Conservation (phyloP, 37 sponge, comb jelly and placozoan genomes). For the Mnemiopsis leidyi region DNA sequence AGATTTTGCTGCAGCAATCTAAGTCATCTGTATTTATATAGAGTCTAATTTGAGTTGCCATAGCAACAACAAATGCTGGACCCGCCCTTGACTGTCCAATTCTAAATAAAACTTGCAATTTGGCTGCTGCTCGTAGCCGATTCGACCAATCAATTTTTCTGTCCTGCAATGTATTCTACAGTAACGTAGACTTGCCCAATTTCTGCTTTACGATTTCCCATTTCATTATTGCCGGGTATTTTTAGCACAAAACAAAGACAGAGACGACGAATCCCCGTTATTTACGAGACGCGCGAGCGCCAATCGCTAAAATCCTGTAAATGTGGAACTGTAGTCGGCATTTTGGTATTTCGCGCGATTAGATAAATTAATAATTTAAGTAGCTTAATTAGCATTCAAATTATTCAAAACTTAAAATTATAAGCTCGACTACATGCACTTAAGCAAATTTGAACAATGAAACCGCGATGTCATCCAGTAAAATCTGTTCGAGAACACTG, state of each 20-base stretch:
- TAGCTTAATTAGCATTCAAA: not conserved
- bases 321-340: not conserved
- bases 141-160: not conserved
- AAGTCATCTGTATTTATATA: too few relatives aligned
- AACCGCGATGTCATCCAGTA: too few relatives aligned
- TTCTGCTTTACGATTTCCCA: not conserved
- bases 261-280: not conserved
- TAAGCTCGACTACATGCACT: too few relatives aligned
- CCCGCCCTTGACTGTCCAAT: not conserved
- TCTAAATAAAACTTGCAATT: not conserved
- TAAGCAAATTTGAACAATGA: too few relatives aligned
- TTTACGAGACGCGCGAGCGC: not conserved
- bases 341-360: not conserved
- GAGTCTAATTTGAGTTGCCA: not conserved
- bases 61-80: not conserved
- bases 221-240: not conserved
- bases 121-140: not conserved
- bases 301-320: not conserved
- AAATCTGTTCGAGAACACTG: too few relatives aligned
- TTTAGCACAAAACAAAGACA: not conserved
- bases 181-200: not conserved
- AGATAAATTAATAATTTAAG: not conserved
- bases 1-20: too few relatives aligned
- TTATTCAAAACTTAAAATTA: too few relatives aligned
- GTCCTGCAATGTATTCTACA: not conserved